A percentile compares a stretch with the other conserved stretches of the same genome.
Evolutionary conservation across 2,113 vertebrate species (phyloP).

Genomic region (Hypanus sabinus): DNA sequence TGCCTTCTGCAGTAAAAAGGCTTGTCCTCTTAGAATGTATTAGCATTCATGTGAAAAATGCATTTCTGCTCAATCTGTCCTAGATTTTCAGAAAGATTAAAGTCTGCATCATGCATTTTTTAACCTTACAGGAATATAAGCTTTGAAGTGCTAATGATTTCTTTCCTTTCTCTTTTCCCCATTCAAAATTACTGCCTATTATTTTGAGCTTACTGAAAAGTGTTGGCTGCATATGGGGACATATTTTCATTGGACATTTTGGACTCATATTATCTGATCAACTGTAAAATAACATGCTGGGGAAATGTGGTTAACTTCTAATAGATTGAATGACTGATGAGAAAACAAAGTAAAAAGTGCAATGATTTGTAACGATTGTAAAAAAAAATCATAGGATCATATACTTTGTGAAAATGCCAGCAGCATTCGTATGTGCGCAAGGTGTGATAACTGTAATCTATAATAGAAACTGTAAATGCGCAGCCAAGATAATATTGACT

Average conservation of each 20-base stretch:
- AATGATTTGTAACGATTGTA: not conserved
- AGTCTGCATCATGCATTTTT: slow-evolving; percentile 69
- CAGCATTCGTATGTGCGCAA: not conserved
- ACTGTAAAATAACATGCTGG: slow-evolving; percentile 43
- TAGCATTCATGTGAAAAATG: slow-evolving; percentile 80
- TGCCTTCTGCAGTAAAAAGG: slow-evolving; percentile 63
- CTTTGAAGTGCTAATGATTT: slow-evolving; percentile 91
- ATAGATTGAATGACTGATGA: not conserved
- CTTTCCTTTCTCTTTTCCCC: slow-evolving; percentile 59
- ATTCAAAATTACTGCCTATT: slow-evolving; percentile 68
- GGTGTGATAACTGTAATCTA: not conserved
- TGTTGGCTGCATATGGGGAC: slow-evolving; percentile 46
- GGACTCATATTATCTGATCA: slow-evolving; percentile 51
- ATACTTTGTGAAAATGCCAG: not conserved
- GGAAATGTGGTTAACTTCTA: not conserved
- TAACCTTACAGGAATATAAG: slow-evolving; percentile 60
- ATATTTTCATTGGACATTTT: slow-evolving; percentile 44
- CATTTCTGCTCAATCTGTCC: slow-evolving; percentile 67
- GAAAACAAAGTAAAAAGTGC: not conserved
- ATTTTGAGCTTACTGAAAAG: slow-evolving; percentile 57
- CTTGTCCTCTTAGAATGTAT: slow-evolving; percentile 67
- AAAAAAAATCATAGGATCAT: not conserved
- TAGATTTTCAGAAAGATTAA: slow-evolving; percentile 81
- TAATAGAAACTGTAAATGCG: not conserved
- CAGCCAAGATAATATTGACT: not conserved